Evolutionary conservation across 2,888 invertebrate species (phyloP).

Genomic region (Coelogynopora nodosa): DNA sequence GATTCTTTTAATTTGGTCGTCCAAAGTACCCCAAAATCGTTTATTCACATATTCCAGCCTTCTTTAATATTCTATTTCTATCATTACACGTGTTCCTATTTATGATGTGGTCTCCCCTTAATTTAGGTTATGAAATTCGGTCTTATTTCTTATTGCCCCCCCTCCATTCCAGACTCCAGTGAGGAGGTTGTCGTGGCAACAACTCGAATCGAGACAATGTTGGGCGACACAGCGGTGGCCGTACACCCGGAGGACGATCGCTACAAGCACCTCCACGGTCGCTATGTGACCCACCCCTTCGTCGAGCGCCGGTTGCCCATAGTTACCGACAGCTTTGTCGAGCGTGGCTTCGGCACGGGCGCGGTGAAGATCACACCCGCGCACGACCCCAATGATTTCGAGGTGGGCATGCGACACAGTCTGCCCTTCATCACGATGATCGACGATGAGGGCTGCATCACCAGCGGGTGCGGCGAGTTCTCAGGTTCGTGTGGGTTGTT

Average conservation of each 20-base stretch:
- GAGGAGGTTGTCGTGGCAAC: constrained; percentile 85
- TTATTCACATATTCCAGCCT: no score
- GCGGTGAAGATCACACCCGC: constrained; percentile 98
- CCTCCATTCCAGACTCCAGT: constrained; percentile 54
- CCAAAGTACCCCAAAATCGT: no score
- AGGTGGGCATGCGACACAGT: constrained; percentile 82
- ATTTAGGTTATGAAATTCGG: no score
- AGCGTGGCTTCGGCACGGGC: constrained; percentile 89
- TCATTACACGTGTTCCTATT: no score
- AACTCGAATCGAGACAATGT: constrained; percentile 95
- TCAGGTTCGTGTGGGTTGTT: constrained; percentile 60
- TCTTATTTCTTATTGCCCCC: no score
- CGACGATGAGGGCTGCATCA: constrained; percentile 81
- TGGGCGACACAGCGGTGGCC: constrained; percentile 93
- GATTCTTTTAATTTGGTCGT: no score
- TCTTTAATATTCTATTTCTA: no score
- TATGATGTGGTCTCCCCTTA: no score
- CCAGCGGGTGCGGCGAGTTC: constrained; percentile 75
- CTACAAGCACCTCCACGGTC: constrained; percentile 75
- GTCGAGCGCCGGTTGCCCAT: constrained; percentile 75
- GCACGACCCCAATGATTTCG: constrained; percentile 94
- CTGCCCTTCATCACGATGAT: constrained; percentile 82
- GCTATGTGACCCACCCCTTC: constrained; percentile 81
- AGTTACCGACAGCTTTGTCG: constrained; percentile 86
- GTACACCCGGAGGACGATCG: constrained; percentile 81